Percentiles rank a stretch among this genome's conserved stretches.
These are phyloP conservation scores for Helicoverpa armigera DNA, from an alignment of 1,140 invertebrate species.

Conservation along the genomic window DNA sequence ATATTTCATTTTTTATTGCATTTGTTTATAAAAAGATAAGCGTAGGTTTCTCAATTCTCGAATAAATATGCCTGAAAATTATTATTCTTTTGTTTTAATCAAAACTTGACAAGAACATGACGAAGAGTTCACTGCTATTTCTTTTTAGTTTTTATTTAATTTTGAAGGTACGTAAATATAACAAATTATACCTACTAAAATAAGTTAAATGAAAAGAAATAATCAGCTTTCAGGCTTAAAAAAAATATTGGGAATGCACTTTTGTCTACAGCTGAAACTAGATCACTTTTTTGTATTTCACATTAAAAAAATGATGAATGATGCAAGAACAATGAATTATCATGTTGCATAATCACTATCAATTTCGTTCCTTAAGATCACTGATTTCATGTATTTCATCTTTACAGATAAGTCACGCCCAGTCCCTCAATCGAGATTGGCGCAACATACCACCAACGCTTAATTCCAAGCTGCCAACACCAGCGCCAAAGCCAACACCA, in stretches of 20 bases:
- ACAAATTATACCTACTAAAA: no score
- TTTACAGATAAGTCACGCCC: slow-evolving; percentile 33
- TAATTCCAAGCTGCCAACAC: background rate
- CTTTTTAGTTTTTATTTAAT: background rate
- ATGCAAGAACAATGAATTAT: no score
- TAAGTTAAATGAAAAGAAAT: no score
- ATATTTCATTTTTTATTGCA: background rate
- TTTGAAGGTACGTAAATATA: background rate
- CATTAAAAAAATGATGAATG: no score
- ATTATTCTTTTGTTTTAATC: background rate
- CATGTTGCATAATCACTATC: background rate
- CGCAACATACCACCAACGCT: background rate
- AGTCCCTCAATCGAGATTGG: background rate
- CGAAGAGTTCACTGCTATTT: background rate
- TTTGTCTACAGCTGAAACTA: no score
- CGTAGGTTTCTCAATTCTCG: background rate
- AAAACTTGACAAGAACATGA: background rate
- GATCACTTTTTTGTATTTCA: no score
- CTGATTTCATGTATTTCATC: background rate
- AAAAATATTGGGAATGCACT: no score
- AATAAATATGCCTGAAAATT: background rate
- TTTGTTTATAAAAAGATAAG: background rate
- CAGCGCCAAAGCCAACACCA: background rate
- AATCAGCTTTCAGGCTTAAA: no score
- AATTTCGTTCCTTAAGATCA: background rate